Base-by-base conservation (phyloP, 2,888 invertebrate genomes). In the Nemoura dubitans region DNA sequence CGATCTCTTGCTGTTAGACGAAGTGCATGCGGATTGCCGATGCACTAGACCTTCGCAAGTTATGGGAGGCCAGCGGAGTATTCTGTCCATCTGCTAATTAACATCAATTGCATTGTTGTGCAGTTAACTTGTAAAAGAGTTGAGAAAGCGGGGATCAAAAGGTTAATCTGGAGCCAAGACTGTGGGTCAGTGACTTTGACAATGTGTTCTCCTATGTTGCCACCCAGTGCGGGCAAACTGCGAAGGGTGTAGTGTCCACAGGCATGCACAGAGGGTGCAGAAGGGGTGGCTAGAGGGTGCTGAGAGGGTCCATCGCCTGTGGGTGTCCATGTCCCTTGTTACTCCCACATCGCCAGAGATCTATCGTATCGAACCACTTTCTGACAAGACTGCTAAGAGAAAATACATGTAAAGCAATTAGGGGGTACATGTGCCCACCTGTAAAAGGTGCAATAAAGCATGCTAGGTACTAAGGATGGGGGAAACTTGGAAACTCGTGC, bases 31-130 rank as follows among this genome's bases (percentile, higher is more conserved):
- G 3, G 59, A 59, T 59, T 59, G 36, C 2, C 14, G 59, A 59
- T 59, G 59, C 59, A 59, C 59, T 59, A 59, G 59, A 59, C 59
- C 59, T 59, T 59, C 59, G 21, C 59, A 59, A 59, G 36, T 36
- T 36, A 36, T 59, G 59, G 2, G 59, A 59, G 59, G 59, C 10
- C 21, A 10, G 59, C 59, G 14, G 21, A 59, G 3, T 2, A 59
- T 59, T 59, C 21, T 59, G 21, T 14, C 16, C 59, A 59, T 59
- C 59, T 59, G 59, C 21, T 1, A 3, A 59, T 59, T 21, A 21
- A 10, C 16, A 21, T 14, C 14, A 59, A 59, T 59, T 59, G 59
- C 59, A 59, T 59, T 59, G 59, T 59, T 59, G 59, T 59, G 59
- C 59, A 21, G 59, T 59, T 59, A 1, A 59, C 59, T 59, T 59